Evolutionary conservation across 2,888 invertebrate species (phyloP).

Genomic region (Liopterus haemorrhoidalis): DNA sequence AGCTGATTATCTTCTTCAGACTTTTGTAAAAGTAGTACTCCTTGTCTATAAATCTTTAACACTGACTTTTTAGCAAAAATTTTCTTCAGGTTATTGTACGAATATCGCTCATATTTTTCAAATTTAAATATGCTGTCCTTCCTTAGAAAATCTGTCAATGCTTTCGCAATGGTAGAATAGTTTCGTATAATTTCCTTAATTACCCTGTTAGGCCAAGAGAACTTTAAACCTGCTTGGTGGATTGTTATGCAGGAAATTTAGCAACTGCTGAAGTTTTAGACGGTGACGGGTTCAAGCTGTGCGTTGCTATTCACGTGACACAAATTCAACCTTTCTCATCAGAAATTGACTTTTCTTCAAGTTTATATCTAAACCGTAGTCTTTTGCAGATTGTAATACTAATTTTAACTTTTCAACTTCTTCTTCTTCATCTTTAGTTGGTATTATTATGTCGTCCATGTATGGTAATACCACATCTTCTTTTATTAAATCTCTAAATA

Average conservation of each 20-base stretch:
- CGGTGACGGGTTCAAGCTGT: constrained; percentile 22
- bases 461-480: constrained; percentile 13
- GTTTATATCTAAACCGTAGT: constrained; percentile 29
- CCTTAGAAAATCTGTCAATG: constrained; percentile 28
- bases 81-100: too few relatives aligned
- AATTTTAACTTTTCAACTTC: constrained; percentile 32
- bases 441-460: constrained; percentile 32
- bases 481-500: not conserved
- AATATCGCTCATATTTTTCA: too few relatives aligned
- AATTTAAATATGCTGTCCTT: too few relatives aligned
- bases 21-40: constrained; percentile 25
- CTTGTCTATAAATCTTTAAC: too few relatives aligned
- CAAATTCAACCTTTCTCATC: constrained; percentile 15
- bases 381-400: constrained; percentile 26
- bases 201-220: constrained; percentile 26
- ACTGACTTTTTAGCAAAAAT: too few relatives aligned
- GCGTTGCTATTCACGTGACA: constrained; percentile 3
- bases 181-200: constrained; percentile 30
- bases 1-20: constrained; percentile 19
- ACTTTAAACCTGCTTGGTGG: not conserved
- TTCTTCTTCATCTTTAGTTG: constrained; percentile 17
- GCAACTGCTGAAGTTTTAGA: constrained; percentile 28
- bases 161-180: constrained; percentile 28
- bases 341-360: constrained; percentile 36
- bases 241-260: constrained; percentile 17